Base-by-base conservation (phyloP, 2,888 invertebrate genomes). In the Maniola hyperantus region DNA sequence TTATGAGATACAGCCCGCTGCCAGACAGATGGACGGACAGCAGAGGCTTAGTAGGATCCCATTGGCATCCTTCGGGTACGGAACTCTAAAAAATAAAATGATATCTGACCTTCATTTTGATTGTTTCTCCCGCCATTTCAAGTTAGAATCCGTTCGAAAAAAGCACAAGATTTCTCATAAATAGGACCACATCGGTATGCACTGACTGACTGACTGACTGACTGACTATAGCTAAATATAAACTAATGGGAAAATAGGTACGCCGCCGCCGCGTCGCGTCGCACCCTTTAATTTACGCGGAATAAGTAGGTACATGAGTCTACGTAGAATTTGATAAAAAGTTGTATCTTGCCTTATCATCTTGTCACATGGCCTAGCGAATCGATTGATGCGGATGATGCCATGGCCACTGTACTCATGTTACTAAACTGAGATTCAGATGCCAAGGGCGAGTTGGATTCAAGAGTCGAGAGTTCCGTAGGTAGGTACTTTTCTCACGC, bases 281-380 rank as follows among this genome's bases (percentile, higher is more conserved):
- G 11, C 48, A 6, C 18, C 50, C 20, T 60, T 36, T n/a, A 26
- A 2, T 39, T 39, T 39, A 39, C 39, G 39, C 39, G 10, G 39
- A 39, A 39, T 53, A 4, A 26, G 26, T 26, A 26, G 26, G 54
- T 63, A n/a, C n/a, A n/a, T n/a, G n/a, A n/a, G n/a, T n/a, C 54
- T 65, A 65, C 57, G 53, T 26, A 20, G 34, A 33, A 33, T 34
- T 15, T 18, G 60, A 69, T 69, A 64, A 69, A 69, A 65, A 62
- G 53, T 6, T 44, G 33, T 15, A 68, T 64, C 44, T 66, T 46
- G 66, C 66, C 61, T 65, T 67, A 69, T 69, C 66, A 64, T 64
- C 58, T 34, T 46, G 33, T 36, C 44, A 53, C 61, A 58, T 51
- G 50, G 67, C 20, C 18, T 53, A 54, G 42, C 46, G 54, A 57